Conservation (phyloP, 2,113 vertebrate species). For the Orcinus orca region DNA sequence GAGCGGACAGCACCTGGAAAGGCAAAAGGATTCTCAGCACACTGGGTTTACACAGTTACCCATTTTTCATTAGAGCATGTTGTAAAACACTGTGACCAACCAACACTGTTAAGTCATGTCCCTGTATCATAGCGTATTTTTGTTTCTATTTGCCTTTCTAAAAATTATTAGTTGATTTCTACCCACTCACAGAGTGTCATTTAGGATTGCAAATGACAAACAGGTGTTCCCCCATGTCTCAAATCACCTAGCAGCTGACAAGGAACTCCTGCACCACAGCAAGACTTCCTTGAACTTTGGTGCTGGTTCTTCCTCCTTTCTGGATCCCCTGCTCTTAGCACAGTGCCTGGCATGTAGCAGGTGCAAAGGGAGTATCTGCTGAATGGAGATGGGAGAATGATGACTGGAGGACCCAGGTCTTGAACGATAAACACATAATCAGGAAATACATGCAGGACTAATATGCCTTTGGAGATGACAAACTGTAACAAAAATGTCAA, state of each 20-base stretch:
- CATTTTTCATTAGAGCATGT: background rate
- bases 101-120: too few species aligned
- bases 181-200: background rate
- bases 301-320: rapidly evolving
- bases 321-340: background rate
- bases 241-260: background rate
- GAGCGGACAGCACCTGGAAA: too few species aligned
- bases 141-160: background rate
- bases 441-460: background rate
- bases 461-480: background rate
- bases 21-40: rapidly evolving
- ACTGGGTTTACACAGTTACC: rapidly evolving
- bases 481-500: background rate
- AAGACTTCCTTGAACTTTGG: rapidly evolving
- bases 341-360: rapidly evolving
- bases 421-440: rapidly evolving
- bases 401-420: rapidly evolving
- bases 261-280: background rate
- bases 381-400: background rate
- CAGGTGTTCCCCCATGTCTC: background rate
- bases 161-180: background rate
- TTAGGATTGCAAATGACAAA: background rate
- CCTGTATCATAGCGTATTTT: background rate
- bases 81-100: background rate
- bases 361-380: background rate